phyloP scores from a whole-genome alignment of 2,113 vertebrate genomes.

The Petroica traversi region DNA sequence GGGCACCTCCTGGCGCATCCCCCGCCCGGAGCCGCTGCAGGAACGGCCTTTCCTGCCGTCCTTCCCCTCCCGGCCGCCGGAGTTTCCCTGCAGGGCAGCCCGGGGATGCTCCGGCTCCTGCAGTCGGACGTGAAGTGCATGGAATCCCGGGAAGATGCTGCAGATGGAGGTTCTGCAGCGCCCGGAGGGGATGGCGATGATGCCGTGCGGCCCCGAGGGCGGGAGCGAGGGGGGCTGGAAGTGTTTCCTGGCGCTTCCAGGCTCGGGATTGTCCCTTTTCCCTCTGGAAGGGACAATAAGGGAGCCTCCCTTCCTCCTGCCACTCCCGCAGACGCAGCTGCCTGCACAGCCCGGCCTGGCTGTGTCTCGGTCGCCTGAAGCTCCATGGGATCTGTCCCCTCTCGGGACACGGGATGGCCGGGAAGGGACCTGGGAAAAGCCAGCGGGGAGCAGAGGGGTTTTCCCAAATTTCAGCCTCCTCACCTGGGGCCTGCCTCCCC shows the following conservation, averaged over 20 bases:
- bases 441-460: neutral
- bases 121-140: conserved; percentile 66
- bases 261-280: neutral
- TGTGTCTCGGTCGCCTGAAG: neutral
- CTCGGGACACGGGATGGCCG: fast-evolving
- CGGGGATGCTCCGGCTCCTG: conserved; percentile 37
- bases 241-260: neutral
- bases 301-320: conserved; percentile 50
- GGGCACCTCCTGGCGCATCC: neutral
- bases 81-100: conserved; percentile 1
- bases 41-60: neutral
- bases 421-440: neutral
- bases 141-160: conserved; percentile 3
- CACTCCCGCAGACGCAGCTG: neutral
- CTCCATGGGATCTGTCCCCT: neutral
- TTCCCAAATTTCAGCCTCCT: neutral
- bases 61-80: neutral
- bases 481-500: fast-evolving
- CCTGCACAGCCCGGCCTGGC: fast-evolving
- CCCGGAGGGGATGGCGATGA: too few relatives aligned
- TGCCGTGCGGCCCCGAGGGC: neutral
- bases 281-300: conserved; percentile 2
- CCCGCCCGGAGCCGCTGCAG: fast-evolving
- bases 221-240: neutral
- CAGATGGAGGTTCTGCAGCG: neutral